Evolutionary conservation across 53 echinoderm and acorn worm species (phyloP).

Genomic region (Glandiceps talaboti): DNA sequence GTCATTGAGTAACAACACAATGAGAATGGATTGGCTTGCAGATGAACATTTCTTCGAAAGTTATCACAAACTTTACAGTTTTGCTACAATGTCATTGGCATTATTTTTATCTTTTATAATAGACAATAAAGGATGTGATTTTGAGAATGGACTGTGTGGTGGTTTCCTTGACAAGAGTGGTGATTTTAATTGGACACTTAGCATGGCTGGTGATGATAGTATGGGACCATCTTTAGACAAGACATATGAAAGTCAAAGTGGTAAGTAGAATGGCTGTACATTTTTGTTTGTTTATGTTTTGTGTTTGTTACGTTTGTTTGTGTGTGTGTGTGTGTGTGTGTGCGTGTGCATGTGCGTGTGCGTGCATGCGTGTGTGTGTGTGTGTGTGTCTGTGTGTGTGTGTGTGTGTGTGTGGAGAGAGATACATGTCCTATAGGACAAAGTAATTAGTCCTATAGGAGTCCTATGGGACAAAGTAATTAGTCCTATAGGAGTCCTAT

Average conservation of each 20-base stretch:
- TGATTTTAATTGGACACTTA: conserved; percentile 61
- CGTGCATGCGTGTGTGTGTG: neutral
- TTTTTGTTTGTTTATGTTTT: neutral
- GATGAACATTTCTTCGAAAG: too few relatives aligned
- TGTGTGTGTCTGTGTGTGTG: neutral
- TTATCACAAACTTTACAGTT: too few relatives aligned
- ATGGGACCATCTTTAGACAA: conserved; percentile 70
- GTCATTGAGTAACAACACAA: too few relatives aligned
- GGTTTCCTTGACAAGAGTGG: conserved; percentile 18
- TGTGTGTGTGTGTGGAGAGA: neutral
- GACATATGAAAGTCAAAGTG: conserved; percentile 19
- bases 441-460: too few relatives aligned
- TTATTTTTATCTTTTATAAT: neutral
- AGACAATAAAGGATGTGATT: neutral
- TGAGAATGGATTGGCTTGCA: too few relatives aligned
- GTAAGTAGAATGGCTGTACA: neutral
- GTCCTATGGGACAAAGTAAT: too few relatives aligned
- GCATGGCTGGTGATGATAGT: conserved; percentile 15
- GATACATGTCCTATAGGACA: too few relatives aligned
- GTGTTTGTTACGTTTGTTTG: too few relatives aligned
- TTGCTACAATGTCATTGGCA: too few relatives aligned
- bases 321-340: neutral
- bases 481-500: too few relatives aligned
- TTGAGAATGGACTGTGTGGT: neutral
- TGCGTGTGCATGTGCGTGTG: neutral